phyloP scores from a whole-genome alignment of 1,140 invertebrate genomes.

The Octopus bimaculoides region DNA sequence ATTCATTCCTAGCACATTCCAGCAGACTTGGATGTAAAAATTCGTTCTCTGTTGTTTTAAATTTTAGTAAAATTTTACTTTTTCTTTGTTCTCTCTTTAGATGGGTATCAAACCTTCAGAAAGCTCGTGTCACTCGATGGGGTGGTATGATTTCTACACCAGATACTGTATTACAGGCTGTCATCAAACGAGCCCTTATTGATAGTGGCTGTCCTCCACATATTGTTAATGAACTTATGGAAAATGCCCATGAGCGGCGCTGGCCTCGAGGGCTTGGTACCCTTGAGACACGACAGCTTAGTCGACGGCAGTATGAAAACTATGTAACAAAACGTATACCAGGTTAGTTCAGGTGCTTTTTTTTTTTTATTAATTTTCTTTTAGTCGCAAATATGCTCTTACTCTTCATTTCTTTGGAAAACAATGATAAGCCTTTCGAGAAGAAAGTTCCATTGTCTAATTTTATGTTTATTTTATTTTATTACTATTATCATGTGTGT shows the following conservation, averaged over 20 bases:
- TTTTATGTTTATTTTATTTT: too few species aligned
- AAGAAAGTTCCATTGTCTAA: too few species aligned
- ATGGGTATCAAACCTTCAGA: conserved; percentile 81
- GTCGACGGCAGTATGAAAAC: conserved; percentile 87
- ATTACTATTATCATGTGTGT: too few species aligned
- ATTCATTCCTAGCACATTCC: background rate
- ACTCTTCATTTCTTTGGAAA: background rate
- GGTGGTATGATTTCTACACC: conserved; percentile 97
- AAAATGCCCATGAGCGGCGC: conserved; percentile 91
- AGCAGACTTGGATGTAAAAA: background rate
- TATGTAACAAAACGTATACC: conserved; percentile 92
- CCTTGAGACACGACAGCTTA: conserved; percentile 85
- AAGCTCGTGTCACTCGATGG: conserved; percentile 89
- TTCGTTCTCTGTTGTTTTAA: background rate
- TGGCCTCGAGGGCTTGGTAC: conserved; percentile 92
- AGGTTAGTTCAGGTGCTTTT: conserved; percentile 34
- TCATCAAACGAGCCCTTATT: conserved; percentile 83
- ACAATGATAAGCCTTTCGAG: too few species aligned
- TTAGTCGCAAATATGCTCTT: too few species aligned
- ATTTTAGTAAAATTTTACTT: background rate
- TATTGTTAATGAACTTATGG: conserved; percentile 92
- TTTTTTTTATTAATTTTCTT: background rate
- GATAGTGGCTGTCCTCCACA: conserved; percentile 84
- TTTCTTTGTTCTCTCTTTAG: conserved; percentile 47
- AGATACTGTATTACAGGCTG: conserved; percentile 79